Percentiles rank a stretch among this genome's conserved stretches.
phyloP scores from a whole-genome alignment of 2,888 invertebrate species.

The Hypena proboscidalis region DNA sequence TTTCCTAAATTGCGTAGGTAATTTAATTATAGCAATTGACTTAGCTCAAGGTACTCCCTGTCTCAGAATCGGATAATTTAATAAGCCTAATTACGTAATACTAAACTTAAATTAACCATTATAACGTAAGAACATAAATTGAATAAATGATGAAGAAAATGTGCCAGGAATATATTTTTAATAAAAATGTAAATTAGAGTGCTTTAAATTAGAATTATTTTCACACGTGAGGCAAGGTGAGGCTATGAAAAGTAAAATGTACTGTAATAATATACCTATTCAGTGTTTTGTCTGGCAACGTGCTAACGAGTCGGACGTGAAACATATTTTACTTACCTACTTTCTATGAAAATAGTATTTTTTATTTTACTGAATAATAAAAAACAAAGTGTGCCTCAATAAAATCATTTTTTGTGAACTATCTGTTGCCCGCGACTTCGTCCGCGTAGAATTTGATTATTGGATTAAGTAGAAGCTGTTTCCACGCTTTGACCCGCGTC shows the following conservation, averaged over 20 bases:
- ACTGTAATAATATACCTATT: conserved; percentile 34
- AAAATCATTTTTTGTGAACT: too few relatives aligned
- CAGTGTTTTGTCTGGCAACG: conserved; percentile 34
- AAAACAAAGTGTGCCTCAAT: background rate
- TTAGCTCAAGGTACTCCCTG: background rate
- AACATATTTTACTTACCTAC: conserved; percentile 19
- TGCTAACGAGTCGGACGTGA: conserved; percentile 18
- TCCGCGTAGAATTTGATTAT: too few relatives aligned
- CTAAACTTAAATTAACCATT: background rate
- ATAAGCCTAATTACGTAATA: conserved; percentile 1
- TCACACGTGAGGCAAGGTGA: conserved; percentile 27
- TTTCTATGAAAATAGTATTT: too few relatives aligned
- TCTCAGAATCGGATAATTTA: background rate
- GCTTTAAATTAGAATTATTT: conserved; percentile 36
- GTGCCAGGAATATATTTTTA: conserved; percentile 3
- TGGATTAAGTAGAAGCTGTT: too few relatives aligned
- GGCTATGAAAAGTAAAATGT: conserved; percentile 33
- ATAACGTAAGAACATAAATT: conserved; percentile 1
- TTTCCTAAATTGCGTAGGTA: background rate
- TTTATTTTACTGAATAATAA: too few relatives aligned
- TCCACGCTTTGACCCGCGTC: too few relatives aligned
- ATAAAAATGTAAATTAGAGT: conserved; percentile 10
- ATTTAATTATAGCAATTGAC: background rate
- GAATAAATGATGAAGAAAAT: conserved; percentile 1
- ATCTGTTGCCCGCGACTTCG: too few relatives aligned